A percentile compares a stretch with the other conserved stretches of the same genome.
phyloP scores from a whole-genome alignment of 2,797 vertebrate genomes.

The Borostomias antarcticus region DNA sequence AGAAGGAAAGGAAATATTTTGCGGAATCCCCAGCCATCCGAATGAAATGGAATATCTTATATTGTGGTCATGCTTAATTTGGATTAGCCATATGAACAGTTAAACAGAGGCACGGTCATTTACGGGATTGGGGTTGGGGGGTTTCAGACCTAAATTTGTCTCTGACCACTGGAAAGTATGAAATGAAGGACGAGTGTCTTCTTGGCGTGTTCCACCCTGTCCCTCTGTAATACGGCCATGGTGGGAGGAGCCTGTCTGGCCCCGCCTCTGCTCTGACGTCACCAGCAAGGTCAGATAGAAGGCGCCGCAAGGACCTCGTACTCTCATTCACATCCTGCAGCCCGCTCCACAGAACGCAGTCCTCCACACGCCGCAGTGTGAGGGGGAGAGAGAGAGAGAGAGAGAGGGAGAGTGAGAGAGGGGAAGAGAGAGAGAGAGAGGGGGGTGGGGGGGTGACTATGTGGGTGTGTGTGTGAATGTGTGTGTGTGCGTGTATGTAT shows the following conservation, averaged over 20 bases:
- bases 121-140: conserved; percentile 58
- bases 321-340: conserved; percentile 47
- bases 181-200: conserved; percentile 63
- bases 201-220: conserved; percentile 41
- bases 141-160: conserved; percentile 73
- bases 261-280: conserved; percentile 52
- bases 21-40: conserved; percentile 66
- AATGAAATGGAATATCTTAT: conserved; percentile 74
- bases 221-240: neutral
- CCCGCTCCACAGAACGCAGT: conserved; percentile 36
- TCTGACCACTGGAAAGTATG: conserved; percentile 73
- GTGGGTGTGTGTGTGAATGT: conserved; percentile 17
- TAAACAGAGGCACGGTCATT: conserved; percentile 69
- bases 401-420: no score
- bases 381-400: no score
- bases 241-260: conserved; percentile 32
- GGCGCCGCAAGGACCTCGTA: conserved; percentile 43
- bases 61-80: conserved; percentile 75
- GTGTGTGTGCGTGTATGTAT: conserved; percentile 41
- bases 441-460: no score
- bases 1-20: conserved; percentile 64
- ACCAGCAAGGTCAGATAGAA: conserved; percentile 69
- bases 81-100: conserved; percentile 78
- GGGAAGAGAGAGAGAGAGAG: no score
- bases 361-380: neutral